These are phyloP conservation scores for Eretmocerus hayati DNA, from an alignment of 2,888 invertebrate genomes.

Conservation along the genomic window DNA sequence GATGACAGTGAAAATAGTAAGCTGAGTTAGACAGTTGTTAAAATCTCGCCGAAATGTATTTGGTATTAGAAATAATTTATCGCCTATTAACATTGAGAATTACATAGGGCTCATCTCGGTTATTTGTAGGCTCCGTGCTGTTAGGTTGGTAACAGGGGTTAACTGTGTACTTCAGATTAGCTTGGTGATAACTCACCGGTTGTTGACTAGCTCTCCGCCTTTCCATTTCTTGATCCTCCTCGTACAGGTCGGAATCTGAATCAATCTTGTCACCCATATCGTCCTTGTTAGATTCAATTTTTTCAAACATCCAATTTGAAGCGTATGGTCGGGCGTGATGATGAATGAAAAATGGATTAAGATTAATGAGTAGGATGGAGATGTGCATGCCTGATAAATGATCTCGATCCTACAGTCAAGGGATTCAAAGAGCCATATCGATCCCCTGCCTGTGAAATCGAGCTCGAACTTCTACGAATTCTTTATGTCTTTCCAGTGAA, in stretches of 20 bases:
- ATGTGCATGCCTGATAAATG: too few relatives aligned
- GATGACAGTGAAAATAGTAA: too few relatives aligned
- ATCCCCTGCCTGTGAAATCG: too few relatives aligned
- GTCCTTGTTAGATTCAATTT: constrained; percentile 51
- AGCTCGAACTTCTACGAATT: too few relatives aligned
- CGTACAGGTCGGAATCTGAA: constrained; percentile 86
- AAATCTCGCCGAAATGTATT: background rate
- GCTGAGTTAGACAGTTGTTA: too few relatives aligned
- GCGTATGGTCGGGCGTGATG: too few relatives aligned
- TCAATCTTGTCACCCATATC: constrained; percentile 63
- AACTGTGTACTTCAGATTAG: constrained; percentile 45
- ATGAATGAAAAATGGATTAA: too few relatives aligned
- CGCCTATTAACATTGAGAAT: constrained; percentile 44
- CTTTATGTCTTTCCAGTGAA: too few relatives aligned
- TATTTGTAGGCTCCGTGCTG: constrained; percentile 25
- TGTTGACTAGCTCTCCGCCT: constrained; percentile 40
- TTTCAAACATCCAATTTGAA: background rate
- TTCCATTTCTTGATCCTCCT: constrained; percentile 59
- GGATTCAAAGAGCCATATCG: too few relatives aligned
- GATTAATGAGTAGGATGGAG: too few relatives aligned
- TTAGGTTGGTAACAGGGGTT: constrained; percentile 46
- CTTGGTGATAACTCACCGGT: constrained; percentile 48
- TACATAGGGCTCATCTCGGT: constrained; percentile 42
- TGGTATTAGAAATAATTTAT: constrained; percentile 27
- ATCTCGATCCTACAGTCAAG: too few relatives aligned